Evolutionary conservation across 2,797 vertebrate genomes (phyloP).

Genomic region (Cercopithecus diana): DNA sequence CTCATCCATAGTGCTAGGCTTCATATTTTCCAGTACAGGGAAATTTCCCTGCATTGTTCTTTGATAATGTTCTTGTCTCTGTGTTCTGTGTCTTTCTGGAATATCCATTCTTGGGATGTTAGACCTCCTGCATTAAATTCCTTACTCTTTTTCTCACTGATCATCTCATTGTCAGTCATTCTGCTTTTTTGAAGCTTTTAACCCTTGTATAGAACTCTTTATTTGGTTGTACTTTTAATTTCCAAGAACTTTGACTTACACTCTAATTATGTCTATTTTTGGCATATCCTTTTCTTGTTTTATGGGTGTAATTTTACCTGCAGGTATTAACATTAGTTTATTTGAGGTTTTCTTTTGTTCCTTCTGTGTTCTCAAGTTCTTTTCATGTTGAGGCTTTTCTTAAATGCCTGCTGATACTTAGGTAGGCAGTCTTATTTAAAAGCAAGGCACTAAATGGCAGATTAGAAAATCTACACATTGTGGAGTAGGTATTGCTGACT

Average conservation of each 20-base stretch:
- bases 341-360: constrained; percentile 31
- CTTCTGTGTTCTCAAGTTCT: not conserved
- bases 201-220: not conserved
- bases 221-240: constrained; percentile 16
- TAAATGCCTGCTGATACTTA: not conserved
- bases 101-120: not conserved
- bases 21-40: not conserved
- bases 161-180: not conserved
- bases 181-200: not conserved
- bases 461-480: not conserved
- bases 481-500: not conserved
- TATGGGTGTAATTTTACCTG: not conserved
- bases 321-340: not conserved
- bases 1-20: not conserved
- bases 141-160: not conserved
- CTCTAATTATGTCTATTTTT: not conserved
- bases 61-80: not conserved
- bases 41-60: not conserved
- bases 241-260: not conserved
- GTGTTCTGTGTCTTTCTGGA: not conserved
- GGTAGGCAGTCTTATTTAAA: not conserved
- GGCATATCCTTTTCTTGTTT: not conserved
- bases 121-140: not conserved
- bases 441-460: not conserved
- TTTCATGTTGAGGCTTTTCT: not conserved